phyloP scores from a whole-genome alignment of 2,888 invertebrate species.

The Omphaloscelis lunosa region DNA sequence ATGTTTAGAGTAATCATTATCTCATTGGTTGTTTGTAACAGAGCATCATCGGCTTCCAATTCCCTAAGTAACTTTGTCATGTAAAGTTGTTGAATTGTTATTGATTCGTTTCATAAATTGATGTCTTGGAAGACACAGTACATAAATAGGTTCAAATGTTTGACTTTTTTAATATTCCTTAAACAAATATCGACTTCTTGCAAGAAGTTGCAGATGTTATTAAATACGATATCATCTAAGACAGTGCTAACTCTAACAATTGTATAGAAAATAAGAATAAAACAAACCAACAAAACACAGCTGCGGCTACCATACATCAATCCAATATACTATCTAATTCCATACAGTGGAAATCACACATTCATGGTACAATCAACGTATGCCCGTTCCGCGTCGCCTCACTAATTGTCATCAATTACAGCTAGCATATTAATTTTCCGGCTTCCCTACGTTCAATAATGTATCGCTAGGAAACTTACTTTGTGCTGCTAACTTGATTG shows the following conservation, averaged over 20 bases:
- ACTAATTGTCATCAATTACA: constrained; percentile 76
- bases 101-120: not conserved
- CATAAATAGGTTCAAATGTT: not conserved
- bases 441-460: constrained; percentile 61
- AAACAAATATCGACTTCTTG: not conserved
- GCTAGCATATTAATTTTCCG: constrained; percentile 72
- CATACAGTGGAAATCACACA: constrained; percentile 62
- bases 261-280: not conserved
- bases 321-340: constrained; percentile 42
- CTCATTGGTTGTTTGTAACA: not conserved
- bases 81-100: no score
- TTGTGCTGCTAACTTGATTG: constrained; percentile 44
- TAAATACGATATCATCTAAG: not conserved
- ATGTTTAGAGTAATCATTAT: not conserved
- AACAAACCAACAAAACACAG: not conserved
- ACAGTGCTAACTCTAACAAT: not conserved
- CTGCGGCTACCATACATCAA: not conserved
- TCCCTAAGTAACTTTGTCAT: not conserved
- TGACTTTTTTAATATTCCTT: no score
- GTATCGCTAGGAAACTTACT: constrained; percentile 51
- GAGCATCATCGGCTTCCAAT: not conserved
- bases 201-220: not conserved
- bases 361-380: constrained; percentile 69
- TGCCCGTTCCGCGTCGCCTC: constrained; percentile 61
- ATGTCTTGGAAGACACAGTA: not conserved